These are phyloP conservation scores for Micoletzkya japonica DNA, from an alignment of 2,888 invertebrate species.

Conservation along the genomic window DNA sequence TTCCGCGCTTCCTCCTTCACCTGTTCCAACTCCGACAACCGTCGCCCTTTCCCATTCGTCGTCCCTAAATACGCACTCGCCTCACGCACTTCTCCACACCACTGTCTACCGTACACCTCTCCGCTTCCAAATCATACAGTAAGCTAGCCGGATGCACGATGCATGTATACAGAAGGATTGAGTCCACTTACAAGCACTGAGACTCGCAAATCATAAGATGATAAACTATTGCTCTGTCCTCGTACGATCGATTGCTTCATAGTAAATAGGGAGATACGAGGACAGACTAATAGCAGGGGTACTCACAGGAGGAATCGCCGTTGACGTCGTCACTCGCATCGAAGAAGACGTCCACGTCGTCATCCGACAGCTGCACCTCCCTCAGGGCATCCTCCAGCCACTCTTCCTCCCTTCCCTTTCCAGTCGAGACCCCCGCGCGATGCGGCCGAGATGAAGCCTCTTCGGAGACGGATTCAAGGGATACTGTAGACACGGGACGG, in stretches of 20 bases:
- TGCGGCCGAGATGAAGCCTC: background rate
- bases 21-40: too few relatives aligned
- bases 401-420: background rate
- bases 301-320: background rate
- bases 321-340: conserved; percentile 13
- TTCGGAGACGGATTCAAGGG: conserved; percentile 18
- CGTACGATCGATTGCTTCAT: background rate
- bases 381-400: background rate
- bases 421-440: background rate
- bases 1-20: too few relatives aligned
- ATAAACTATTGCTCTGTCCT: too few relatives aligned
- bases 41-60: too few relatives aligned
- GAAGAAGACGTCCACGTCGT: conserved; percentile 13
- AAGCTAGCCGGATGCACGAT: too few relatives aligned
- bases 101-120: too few relatives aligned
- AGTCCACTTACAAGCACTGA: too few relatives aligned
- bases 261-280: background rate
- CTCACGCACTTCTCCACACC: too few relatives aligned
- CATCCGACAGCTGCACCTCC: background rate
- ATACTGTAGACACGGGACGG: conserved; percentile 6
- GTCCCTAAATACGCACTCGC: too few relatives aligned
- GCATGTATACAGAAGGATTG: too few relatives aligned
- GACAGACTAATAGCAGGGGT: background rate
- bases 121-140: too few relatives aligned
- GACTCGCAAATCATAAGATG: too few relatives aligned